Conservation (phyloP, 2,113 vertebrate genomes). For the Labrus mixtus region DNA sequence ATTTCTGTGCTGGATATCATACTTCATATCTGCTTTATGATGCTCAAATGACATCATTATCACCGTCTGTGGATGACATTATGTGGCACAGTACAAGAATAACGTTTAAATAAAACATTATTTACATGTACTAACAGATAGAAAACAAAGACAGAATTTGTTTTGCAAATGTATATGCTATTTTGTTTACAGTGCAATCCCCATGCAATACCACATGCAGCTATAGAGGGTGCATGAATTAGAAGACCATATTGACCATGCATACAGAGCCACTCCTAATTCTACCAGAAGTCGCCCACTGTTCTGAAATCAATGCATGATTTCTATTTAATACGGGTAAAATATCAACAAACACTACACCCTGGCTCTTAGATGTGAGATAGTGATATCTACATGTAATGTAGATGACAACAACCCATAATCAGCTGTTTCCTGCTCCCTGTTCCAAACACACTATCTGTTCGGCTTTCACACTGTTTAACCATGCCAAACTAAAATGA, state of each 20-base stretch:
- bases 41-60: conserved; percentile 16
- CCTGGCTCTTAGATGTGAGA: conserved; percentile 3
- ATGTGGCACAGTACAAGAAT: conserved; percentile 69
- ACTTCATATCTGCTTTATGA: conserved; percentile 46
- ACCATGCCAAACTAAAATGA: neutral
- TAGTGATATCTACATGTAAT: conserved; percentile 10
- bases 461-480: neutral
- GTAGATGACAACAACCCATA: neutral
- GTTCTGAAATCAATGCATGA: conserved; percentile 15
- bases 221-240: conserved; percentile 70
- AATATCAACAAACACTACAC: conserved; percentile 1
- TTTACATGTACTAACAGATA: conserved; percentile 64
- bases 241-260: conserved; percentile 59
- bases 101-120: conserved; percentile 69
- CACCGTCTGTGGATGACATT: conserved; percentile 59
- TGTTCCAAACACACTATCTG: neutral
- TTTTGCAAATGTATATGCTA: conserved; percentile 64
- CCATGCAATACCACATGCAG: conserved; percentile 80
- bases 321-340: conserved; percentile 19
- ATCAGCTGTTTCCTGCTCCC: neutral
- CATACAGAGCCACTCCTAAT: conserved; percentile 25
- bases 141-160: conserved; percentile 24
- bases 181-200: conserved; percentile 68
- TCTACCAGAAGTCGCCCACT: conserved; percentile 11
- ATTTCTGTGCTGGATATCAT: conserved; percentile 65